Evolutionary conservation across 2,888 invertebrate species (phyloP).

Genomic region (Chelonus formosanus): DNA sequence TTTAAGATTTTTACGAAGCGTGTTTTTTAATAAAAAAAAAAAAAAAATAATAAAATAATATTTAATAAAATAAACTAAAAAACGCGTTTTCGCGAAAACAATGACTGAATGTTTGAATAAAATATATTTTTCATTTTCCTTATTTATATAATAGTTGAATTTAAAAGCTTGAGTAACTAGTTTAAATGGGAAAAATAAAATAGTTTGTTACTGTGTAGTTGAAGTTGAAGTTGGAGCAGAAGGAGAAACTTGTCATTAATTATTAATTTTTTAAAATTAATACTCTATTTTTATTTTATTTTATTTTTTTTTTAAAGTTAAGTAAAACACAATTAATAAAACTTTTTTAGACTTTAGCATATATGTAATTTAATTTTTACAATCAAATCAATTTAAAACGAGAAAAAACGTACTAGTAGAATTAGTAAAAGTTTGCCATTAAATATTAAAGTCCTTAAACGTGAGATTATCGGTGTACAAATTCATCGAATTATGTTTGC

Average conservation of each 20-base stretch:
- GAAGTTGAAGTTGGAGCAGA: slow-evolving; percentile 37
- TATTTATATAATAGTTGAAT: too few species aligned
- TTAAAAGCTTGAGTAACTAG: too few species aligned
- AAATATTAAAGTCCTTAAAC: slow-evolving; percentile 15
- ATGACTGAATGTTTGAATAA: too few species aligned
- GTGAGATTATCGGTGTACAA: slow-evolving; percentile 52
- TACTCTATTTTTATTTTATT: neutral
- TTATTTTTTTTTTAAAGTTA: too few species aligned
- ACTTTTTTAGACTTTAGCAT: neutral
- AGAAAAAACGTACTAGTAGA: neutral
- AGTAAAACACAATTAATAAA: neutral
- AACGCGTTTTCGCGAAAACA: too few species aligned
- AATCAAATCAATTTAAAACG: neutral
- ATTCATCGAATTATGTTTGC: slow-evolving; percentile 58
- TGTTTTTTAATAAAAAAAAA: too few species aligned
- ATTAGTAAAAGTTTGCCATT: slow-evolving; percentile 10
- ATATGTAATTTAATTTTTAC: neutral
- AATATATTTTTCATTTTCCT: too few species aligned
- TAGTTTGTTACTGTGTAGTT: slow-evolving; percentile 39
- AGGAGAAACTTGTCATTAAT: slow-evolving; percentile 47
- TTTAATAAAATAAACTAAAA: too few species aligned
- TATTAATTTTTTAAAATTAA: slow-evolving; percentile 40
- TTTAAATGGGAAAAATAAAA: too few species aligned
- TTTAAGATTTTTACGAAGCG: too few species aligned
- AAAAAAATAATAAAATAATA: too few species aligned